Evolutionary conservation across 2,888 invertebrate genomes (phyloP), one percentile per base, ranked within the genome.

Genomic region (Tinea pellionella): DNA sequence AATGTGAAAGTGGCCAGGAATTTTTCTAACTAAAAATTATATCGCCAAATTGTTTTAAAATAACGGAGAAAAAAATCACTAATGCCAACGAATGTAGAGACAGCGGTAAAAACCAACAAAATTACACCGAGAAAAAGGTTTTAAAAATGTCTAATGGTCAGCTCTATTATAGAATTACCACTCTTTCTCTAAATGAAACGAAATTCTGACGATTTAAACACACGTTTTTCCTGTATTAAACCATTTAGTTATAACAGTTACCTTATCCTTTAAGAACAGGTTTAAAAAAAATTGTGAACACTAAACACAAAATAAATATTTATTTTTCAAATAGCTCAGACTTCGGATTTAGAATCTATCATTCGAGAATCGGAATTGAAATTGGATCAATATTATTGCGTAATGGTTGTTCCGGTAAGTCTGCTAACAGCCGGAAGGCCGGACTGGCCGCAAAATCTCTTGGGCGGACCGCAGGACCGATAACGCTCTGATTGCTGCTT

Each of bases 401-500:
- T 47, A 47, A 47, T 47, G 47, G 47, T 47, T 13, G 13, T 51
- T 53, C 57, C 30, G n/a, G 19, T 19, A 59, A 61, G 59, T 59
- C 43, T 59, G 60, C 59, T 47, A 61, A 61, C 61, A 62, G 61
- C 63, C 62, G 60, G 55, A 61, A 51, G 62, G 61, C 58, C 56
- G 56, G 63, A 63, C 60, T 61, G 59, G 56, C 55, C 57, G 53
- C 63, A 64, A 67, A 69, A 73, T 69, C 71, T 69, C 69, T 55
- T 65, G 70, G 74, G 72, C 67, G 71, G 66, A 61, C 16, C 24
- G 18, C 19, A 19, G 32, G 8, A 30, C 57, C 32, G 57, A 57
- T 57, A 57, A 57, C 32, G 57, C 13, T 60, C 65, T 68, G 71
- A 69, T 70, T 69, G 68, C 65, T 65, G 67, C 63, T 71, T 73